A percentile compares a stretch with the other conserved stretches of the same genome.
Conservation (phyloP, 2,888 invertebrate species). For the Notocelia uddmanniana region DNA sequence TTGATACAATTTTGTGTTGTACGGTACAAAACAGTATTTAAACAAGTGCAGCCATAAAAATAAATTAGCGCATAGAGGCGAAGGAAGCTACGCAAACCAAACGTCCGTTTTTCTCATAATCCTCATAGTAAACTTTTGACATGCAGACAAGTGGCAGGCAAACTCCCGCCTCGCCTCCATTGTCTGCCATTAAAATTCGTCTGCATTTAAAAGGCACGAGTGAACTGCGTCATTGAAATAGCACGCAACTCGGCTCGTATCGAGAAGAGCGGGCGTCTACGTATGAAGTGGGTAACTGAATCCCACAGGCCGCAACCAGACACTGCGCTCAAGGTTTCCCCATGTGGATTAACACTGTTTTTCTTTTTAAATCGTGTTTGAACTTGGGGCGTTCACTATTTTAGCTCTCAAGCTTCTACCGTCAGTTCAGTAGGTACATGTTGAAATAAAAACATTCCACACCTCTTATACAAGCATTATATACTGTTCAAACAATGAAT, state of each 20-base stretch:
- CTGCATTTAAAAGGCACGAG: conserved; percentile 49
- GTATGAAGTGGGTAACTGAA: conserved; percentile 65
- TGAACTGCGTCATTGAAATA: conserved; percentile 53
- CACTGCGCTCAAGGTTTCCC: conserved; percentile 77
- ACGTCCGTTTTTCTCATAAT: conserved; percentile 32
- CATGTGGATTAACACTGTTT: conserved; percentile 76
- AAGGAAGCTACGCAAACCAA: conserved; percentile 4
- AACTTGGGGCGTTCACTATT: conserved; percentile 53
- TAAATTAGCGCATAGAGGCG: background rate
- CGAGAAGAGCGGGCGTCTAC: conserved; percentile 69
- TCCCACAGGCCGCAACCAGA: conserved; percentile 64
- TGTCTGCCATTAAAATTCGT: conserved; percentile 44
- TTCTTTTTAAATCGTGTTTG: conserved; percentile 65
- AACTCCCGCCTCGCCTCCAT: conserved; percentile 31
- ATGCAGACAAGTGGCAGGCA: conserved; percentile 36
- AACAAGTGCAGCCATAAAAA: background rate
- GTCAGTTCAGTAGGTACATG: background rate
- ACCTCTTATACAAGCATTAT: background rate
- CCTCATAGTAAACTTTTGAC: conserved; percentile 40
- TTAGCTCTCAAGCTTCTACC: conserved; percentile 29
- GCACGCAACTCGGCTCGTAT: conserved; percentile 53
- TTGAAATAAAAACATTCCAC: background rate
- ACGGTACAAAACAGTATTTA: background rate
- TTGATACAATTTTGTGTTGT: background rate
- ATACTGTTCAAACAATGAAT: background rate